Conservation (phyloP, 2,888 invertebrate genomes). For the Steinernema carpocapsae region DNA sequence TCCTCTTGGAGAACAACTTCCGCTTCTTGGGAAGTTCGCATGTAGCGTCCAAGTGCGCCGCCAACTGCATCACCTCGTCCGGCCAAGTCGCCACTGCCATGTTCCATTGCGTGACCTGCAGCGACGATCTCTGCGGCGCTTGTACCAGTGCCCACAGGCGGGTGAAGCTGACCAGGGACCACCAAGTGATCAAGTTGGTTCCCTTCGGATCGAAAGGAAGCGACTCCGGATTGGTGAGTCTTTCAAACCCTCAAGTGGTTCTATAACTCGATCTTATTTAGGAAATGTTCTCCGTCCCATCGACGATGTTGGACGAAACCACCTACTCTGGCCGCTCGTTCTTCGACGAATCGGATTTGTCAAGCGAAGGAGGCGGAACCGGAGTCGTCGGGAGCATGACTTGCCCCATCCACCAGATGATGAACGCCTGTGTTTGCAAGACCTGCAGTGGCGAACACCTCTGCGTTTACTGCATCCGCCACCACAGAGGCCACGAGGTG, state of each 20-base stretch:
- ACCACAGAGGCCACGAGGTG: conserved; percentile 11
- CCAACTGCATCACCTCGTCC: background rate
- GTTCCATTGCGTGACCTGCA: conserved; percentile 7
- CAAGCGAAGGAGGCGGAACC: conserved; percentile 1
- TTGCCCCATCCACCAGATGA: conserved; percentile 8
- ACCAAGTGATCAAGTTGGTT: background rate
- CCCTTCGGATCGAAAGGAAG: conserved; percentile 1
- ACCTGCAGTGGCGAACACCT: conserved; percentile 18
- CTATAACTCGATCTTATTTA: background rate
- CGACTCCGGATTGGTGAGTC: conserved; percentile 20
- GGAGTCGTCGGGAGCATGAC: background rate
- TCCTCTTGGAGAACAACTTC: background rate
- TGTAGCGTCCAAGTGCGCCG: background rate
- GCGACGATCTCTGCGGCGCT: background rate
- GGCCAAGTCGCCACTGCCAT: background rate
- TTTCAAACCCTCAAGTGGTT: too few species aligned
- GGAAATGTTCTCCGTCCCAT: conserved; percentile 19
- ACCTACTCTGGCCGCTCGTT: conserved; percentile 10
- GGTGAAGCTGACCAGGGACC: conserved; percentile 12
- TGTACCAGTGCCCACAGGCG: conserved; percentile 18
- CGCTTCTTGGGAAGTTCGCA: background rate
- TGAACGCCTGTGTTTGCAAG: conserved; percentile 9
- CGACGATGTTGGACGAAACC: conserved; percentile 1
- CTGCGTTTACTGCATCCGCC: conserved; percentile 11
- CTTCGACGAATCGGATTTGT: conserved; percentile 25